Evolutionary conservation across 2,797 vertebrate species (phyloP).

Genomic region (Glyptemys insculpta): DNA sequence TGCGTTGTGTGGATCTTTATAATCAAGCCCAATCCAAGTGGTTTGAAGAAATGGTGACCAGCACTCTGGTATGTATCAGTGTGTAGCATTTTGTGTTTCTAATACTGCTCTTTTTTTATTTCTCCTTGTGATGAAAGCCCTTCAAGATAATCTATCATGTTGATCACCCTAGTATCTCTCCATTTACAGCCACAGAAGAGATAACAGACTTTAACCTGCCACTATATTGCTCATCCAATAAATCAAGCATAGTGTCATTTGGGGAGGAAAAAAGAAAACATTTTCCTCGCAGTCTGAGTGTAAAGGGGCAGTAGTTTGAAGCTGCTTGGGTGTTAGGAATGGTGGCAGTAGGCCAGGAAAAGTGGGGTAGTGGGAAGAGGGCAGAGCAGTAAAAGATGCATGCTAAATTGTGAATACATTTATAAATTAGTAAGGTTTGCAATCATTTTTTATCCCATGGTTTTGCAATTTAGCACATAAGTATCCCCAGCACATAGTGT

Average conservation of each 20-base stretch:
- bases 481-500: not conserved
- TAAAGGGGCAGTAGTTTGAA: not conserved
- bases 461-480: not conserved
- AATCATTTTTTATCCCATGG: not conserved
- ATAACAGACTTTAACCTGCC: not conserved
- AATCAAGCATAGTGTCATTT: not conserved
- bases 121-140: not conserved
- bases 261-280: not conserved
- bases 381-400: not conserved
- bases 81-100: not conserved
- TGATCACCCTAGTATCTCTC: rapidly evolving
- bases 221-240: not conserved
- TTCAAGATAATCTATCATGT: not conserved
- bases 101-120: not conserved
- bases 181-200: not conserved
- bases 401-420: not conserved
- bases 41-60: slow-evolving; percentile 99
- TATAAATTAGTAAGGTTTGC: not conserved
- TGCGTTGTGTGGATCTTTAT: slow-evolving; percentile 97
- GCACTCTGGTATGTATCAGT: slow-evolving; percentile 89
- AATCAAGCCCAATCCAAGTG: slow-evolving; percentile 98
- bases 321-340: not conserved
- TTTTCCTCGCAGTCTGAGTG: not conserved
- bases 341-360: not conserved
- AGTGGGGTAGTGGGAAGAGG: not conserved